A percentile compares a stretch with the other conserved stretches of the same genome.
Conservation (phyloP, 1,140 invertebrate genomes). For the Cotesia vestalis region DNA sequence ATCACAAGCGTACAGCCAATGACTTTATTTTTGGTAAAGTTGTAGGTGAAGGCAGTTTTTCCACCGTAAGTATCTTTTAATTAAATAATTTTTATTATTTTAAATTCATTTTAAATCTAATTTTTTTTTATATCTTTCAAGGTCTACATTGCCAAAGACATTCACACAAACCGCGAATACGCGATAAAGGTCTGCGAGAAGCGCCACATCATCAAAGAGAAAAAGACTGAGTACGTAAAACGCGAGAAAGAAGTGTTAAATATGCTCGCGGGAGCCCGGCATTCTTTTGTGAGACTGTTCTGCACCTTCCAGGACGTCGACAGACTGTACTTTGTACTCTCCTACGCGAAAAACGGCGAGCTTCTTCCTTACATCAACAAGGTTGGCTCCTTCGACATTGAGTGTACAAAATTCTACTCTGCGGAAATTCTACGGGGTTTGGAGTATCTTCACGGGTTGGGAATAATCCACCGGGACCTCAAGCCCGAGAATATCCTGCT, state of each 20-base stretch:
- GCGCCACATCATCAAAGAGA: constrained; percentile 88
- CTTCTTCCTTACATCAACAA: constrained; percentile 91
- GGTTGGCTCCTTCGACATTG: constrained; percentile 88
- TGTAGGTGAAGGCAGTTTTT: constrained; percentile 96
- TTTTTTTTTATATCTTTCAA: too few relatives aligned
- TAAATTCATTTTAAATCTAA: too few relatives aligned
- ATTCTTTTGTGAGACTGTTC: constrained; percentile 92
- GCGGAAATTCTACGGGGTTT: constrained; percentile 92
- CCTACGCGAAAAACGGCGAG: constrained; percentile 95
- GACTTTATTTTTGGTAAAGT: constrained; percentile 96
- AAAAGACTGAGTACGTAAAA: constrained; percentile 92
- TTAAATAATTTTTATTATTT: too few relatives aligned
- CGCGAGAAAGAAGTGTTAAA: constrained; percentile 91
- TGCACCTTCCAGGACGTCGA: constrained; percentile 96
- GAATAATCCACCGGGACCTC: constrained; percentile 92
- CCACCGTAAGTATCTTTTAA: constrained; percentile 76
- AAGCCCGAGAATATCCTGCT: constrained; percentile 91
- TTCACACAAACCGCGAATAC: constrained; percentile 87
- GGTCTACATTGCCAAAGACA: constrained; percentile 93
- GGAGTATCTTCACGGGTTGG: constrained; percentile 89
- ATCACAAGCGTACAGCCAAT: constrained; percentile 76
- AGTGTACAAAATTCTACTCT: constrained; percentile 91
- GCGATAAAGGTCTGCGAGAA: constrained; percentile 98
- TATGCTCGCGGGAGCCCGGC: constrained; percentile 73
- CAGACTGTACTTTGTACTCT: constrained; percentile 95